These are phyloP conservation scores for Dinomys branickii DNA, from an alignment of 2,113 vertebrate species.

Conservation along the genomic window DNA sequence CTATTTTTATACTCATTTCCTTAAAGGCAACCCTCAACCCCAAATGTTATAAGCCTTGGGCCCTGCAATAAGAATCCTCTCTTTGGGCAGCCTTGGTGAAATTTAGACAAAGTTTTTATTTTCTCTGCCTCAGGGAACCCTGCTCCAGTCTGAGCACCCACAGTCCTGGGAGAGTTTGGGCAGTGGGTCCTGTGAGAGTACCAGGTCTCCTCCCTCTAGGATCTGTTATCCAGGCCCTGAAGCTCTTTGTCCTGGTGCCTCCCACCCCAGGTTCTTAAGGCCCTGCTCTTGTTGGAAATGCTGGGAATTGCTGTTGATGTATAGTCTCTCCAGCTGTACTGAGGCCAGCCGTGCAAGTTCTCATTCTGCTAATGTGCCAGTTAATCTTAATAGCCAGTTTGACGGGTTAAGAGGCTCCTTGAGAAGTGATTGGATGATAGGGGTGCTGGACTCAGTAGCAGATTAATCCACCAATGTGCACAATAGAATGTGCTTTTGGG, in stretches of 20 bases:
- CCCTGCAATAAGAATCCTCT: not conserved
- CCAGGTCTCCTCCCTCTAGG: not conserved
- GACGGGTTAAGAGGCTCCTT: not conserved
- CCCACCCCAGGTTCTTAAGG: not conserved
- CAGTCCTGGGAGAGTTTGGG: not conserved
- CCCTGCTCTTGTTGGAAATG: not conserved
- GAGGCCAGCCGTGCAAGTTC: not conserved
- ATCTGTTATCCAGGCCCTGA: not conserved
- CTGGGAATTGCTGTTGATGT: not conserved
- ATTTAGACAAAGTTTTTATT: conserved; percentile 1
- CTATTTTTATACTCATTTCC: conserved; percentile 3
- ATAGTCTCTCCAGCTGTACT: not conserved
- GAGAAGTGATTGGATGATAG: not conserved
- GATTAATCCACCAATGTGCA: not conserved
- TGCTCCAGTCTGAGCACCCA: not conserved
- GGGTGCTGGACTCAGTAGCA: not conserved
- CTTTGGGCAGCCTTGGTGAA: not conserved
- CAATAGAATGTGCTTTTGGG: not conserved
- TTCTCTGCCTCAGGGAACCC: not conserved
- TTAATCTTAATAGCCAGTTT: not conserved
- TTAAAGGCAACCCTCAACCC: not conserved
- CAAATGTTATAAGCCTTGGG: not conserved
- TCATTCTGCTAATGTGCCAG: not conserved
- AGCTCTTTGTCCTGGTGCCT: not conserved
- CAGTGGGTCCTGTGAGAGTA: accelerated